Conservation (phyloP, 2,888 invertebrate genomes). For the Matsumyia berberina region DNA sequence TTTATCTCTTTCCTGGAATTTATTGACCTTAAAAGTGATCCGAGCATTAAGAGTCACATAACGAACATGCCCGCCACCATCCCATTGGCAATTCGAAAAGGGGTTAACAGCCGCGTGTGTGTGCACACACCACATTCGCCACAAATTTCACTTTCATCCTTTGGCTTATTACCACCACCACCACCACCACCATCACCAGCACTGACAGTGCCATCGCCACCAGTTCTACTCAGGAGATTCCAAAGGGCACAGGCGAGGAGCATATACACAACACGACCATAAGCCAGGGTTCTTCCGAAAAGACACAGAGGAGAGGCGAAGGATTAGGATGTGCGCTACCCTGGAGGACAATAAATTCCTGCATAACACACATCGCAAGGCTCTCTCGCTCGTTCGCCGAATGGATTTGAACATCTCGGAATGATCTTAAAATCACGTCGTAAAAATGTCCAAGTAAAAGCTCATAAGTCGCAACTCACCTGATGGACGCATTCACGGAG, state of each 20-base stretch:
- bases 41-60: constrained; percentile 75
- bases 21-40: constrained; percentile 76
- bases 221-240: constrained; percentile 34
- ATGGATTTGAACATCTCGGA: constrained; percentile 75
- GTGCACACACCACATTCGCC: constrained; percentile 38
- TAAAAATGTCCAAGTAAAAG: constrained; percentile 77
- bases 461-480: constrained; percentile 76
- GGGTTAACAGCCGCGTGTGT: constrained; percentile 55
- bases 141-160: constrained; percentile 76
- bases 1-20: constrained; percentile 73
- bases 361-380: constrained; percentile 47
- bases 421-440: constrained; percentile 78
- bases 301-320: constrained; percentile 11
- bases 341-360: constrained; percentile 76
- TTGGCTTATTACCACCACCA: constrained; percentile 72
- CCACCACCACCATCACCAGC: too few species aligned
- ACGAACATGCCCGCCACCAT: constrained; percentile 61
- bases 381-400: constrained; percentile 57
- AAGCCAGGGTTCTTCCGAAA: constrained; percentile 38
- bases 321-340: constrained; percentile 74
- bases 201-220: background rate
- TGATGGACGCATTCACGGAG: constrained; percentile 61
- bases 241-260: constrained; percentile 9
- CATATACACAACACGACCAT: constrained; percentile 22
- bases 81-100: constrained; percentile 38